Evolutionary conservation across 92 coral and sea anemone species (phyloP).

Genomic region (Zoanthus solanderi): DNA sequence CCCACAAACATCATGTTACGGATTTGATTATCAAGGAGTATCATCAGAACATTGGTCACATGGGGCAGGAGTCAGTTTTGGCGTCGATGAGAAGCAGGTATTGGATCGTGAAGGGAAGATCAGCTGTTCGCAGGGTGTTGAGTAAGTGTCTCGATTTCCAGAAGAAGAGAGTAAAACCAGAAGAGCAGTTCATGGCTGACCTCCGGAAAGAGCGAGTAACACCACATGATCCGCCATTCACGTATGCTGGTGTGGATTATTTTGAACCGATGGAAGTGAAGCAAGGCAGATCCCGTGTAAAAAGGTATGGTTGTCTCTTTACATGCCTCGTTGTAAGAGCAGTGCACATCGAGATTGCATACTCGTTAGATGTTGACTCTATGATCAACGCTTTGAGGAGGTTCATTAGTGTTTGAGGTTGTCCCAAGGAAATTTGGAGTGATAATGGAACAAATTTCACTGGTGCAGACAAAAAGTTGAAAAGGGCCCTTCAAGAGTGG

Average conservation of each 20-base stretch:
- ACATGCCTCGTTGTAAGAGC: constrained; percentile 64
- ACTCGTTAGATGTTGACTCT: constrained; percentile 61
- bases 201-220: too few relatives aligned
- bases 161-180: constrained; percentile 43
- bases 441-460: neutral
- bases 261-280: too few relatives aligned
- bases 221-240: too few relatives aligned
- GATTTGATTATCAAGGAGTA: constrained; percentile 41
- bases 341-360: constrained; percentile 64
- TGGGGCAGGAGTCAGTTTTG: constrained; percentile 72
- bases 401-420: neutral
- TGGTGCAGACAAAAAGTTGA: constrained; percentile 9
- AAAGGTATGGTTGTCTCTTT: constrained; percentile 69
- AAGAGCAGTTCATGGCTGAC: too few relatives aligned
- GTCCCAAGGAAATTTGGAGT: constrained; percentile 6
- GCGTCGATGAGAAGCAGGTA: constrained; percentile 63
- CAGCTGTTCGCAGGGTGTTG: constrained; percentile 63
- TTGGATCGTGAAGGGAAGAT: constrained; percentile 65
- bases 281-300: constrained; percentile 44
- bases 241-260: too few relatives aligned
- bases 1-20: neutral
- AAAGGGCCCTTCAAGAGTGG: neutral
- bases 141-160: constrained; percentile 63
- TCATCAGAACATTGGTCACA: constrained; percentile 56
- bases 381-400: constrained; percentile 60